Base-by-base conservation (phyloP, 1,140 invertebrate genomes). In the Marisa cornuarietis region DNA sequence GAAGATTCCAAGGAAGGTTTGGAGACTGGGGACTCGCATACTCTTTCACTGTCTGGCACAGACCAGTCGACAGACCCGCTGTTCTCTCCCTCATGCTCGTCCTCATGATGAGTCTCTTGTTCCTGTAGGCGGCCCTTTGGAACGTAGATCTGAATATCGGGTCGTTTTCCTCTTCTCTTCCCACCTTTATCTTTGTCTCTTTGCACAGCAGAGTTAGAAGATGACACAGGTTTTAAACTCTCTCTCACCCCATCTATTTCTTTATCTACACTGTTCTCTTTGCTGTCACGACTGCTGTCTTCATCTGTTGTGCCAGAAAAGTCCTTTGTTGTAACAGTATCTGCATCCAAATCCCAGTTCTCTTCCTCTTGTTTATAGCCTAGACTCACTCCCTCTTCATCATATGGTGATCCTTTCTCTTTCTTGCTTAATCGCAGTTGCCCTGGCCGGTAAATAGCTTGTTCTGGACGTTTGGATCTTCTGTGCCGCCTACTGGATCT, bases 131-230 rank as follows among this genome's bases (percentile, higher is more conserved):
- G 82, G 24, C 81, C 84, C 75, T 83, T 86, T 18, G 90, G 90
- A 26, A 88, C 84, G 86, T 90, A 90, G 49, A 87, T 85, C 69
- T 87, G 84, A 52, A 88, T 85, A 78, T 88, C 88, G 24, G 90
- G 90, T 68, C 86, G 82, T 82, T 87, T 88, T 7, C 78, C 71
- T 65, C 83, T 78, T 74, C 76, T 76, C 61, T 83, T 83, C 9
- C 72, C 76, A 20, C 76, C 77, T 13, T 80, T 77, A 51, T 68
- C 71, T 79, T 81, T 77, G 10, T 82, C 76, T 68, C 51, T 51
- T 26, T 68, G 63, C 1, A 24, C 14, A 22, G 72, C 52, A 71
- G 69, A 51, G 22, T 49, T 26, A 69, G 49, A 65, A 52, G 63
- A 49, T 31, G 63, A 54, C 31, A 62, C 51, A 51, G 58, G 42